Base-by-base conservation (phyloP, 2,888 invertebrate genomes). In the Eilema griseolum region DNA sequence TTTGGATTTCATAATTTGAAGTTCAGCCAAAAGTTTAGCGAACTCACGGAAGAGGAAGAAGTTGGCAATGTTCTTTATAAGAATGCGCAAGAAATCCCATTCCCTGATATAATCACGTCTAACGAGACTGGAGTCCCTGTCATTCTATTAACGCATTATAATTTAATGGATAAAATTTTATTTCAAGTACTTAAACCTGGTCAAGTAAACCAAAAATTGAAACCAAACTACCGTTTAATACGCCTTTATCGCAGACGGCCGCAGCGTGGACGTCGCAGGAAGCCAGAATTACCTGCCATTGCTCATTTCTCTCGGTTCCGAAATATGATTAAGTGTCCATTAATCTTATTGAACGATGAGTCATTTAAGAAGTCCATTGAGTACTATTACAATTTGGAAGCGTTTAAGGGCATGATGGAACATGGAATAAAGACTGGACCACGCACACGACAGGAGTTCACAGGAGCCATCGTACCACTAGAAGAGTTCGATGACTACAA, bases 51-150 rank as follows among this genome's bases (percentile, higher is more conserved):
- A 62, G 86, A 88, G 66, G 84, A 88, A 70, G 71, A 64, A 4
- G 81, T 87, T 0, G 78, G 78, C 24, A 78, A 87, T 67, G 76
- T 86, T 0, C 70, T 85, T 71, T 88, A 88, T 52, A 41, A 78
- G 63, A 24, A 77, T 10, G 87, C 85, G 64, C 83, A 87, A 81
- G 86, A 87, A 80, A 87, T 89, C n/a, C 78, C 77, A 41, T 89
- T 89, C 56, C 89, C 89, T 62, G 89, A 89, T 67, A 80, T 89
- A 4, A 89, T 89, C 74, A 63, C 87, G 26, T 82, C 82, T 12
- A 84, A 88, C 60, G 86, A 89, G 0, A 89, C 83, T 79, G 89
- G 88, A 72, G 81, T 89, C 3, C 89, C 89, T 66, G 89, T 89
- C 46, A 69, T 89, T 64, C 67, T 89, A 57, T 64, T 86, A 60